These are phyloP conservation scores for Scaptomyza graminum DNA, from an alignment of 1,140 invertebrate genomes.

Conservation along the genomic window DNA sequence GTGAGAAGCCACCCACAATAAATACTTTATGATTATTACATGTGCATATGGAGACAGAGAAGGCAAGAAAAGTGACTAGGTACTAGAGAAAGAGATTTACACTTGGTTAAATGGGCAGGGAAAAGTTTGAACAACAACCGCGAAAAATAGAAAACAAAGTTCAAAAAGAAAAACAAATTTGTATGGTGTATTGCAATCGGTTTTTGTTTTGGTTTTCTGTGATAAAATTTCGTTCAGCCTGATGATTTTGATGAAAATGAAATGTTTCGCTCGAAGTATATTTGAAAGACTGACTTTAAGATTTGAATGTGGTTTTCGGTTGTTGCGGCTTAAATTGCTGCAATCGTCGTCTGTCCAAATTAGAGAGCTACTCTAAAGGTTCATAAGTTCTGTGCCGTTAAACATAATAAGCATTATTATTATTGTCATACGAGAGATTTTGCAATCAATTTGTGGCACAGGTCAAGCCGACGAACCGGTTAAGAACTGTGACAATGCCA, in stretches of 20 bases:
- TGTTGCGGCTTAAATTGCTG: conserved; percentile 35
- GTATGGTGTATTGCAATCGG: conserved; percentile 52
- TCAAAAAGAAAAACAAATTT: conserved; percentile 75
- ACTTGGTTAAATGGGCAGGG: conserved; percentile 28
- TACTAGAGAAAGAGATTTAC: conserved; percentile 24
- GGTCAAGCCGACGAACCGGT: conserved; percentile 55
- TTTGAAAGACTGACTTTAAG: conserved; percentile 59
- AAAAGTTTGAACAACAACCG: conserved; percentile 61
- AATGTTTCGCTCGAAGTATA: conserved; percentile 67
- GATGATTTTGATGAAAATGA: conserved; percentile 74
- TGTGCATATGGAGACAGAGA: conserved; percentile 9
- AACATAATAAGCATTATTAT: conserved; percentile 58
- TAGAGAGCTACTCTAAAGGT: background rate
- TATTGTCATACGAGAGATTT: conserved; percentile 40
- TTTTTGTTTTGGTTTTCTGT: conserved; percentile 68
- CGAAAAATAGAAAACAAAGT: conserved; percentile 48
- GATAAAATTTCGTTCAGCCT: conserved; percentile 72
- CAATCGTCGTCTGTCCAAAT: conserved; percentile 14
- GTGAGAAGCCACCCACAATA: conserved; percentile 25
- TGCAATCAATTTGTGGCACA: conserved; percentile 72
- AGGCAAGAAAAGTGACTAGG: conserved; percentile 8
- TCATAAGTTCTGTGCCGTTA: conserved; percentile 64
- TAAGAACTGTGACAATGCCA: conserved; percentile 67
- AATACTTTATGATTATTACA: conserved; percentile 3
- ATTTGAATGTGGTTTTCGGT: conserved; percentile 35